Conservation (phyloP, 2,113 vertebrate species). For the Isichthys henryi region DNA sequence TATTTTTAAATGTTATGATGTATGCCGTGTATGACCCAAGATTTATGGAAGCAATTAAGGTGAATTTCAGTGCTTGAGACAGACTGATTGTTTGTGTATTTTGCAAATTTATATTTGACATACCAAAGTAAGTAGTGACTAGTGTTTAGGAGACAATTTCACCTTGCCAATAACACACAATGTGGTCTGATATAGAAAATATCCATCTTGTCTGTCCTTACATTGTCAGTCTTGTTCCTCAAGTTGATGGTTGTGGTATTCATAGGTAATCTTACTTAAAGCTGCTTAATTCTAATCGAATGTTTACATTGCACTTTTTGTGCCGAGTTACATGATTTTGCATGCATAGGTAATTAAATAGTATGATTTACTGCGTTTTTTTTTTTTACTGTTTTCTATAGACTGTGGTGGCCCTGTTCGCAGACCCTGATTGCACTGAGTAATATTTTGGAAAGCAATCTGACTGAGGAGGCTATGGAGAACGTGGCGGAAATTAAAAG, state of each 20-base stretch:
- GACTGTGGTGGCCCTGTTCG: conserved; percentile 44
- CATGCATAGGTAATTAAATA: neutral
- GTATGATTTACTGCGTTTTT: neutral
- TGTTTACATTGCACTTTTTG: neutral
- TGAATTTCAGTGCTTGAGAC: neutral
- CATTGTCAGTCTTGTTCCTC: neutral
- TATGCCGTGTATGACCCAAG: neutral
- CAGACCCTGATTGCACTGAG: conserved; percentile 18
- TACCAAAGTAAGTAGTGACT: neutral
- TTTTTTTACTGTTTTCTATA: conserved; percentile 28
- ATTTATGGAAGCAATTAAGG: neutral
- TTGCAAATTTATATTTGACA: neutral
- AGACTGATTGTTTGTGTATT: neutral
- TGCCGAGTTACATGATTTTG: neutral
- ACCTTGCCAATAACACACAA: neutral
- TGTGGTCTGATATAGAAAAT: neutral
- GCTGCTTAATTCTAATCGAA: neutral
- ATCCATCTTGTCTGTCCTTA: neutral
- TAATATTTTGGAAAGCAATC: conserved; percentile 26
- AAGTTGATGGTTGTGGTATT: neutral
- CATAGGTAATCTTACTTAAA: conserved; percentile 3
- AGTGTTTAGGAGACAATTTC: neutral
- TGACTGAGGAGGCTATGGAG: neutral
- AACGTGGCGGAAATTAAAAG: neutral
- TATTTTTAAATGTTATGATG: neutral